Conservation (phyloP, 2,888 invertebrate species). For the Lepidochitona cinerea region DNA sequence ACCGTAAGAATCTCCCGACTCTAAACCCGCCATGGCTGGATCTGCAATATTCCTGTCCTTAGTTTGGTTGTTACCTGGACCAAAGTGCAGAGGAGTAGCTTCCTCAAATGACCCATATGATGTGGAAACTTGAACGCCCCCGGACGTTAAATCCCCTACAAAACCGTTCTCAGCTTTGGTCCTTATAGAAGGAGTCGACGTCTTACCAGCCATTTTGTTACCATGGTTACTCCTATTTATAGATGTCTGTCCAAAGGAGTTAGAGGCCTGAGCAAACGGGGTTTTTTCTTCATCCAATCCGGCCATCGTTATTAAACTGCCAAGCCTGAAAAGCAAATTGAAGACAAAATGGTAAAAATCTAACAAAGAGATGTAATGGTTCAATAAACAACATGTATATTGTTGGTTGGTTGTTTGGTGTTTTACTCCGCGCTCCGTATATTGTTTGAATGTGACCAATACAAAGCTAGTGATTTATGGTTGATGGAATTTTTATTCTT, state of each 20-base stretch:
- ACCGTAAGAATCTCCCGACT: constrained; percentile 30
- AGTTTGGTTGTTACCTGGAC: not conserved
- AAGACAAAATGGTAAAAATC: too few relatives aligned
- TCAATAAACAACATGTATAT: too few relatives aligned
- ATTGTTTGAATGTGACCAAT: too few relatives aligned
- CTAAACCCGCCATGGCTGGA: constrained; percentile 36
- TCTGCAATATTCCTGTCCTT: constrained; percentile 15
- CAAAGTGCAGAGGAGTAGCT: not conserved
- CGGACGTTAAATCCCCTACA: not conserved
- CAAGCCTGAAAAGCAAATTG: constrained; percentile 61
- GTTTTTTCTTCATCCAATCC: constrained; percentile 51
- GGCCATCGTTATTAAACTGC: constrained; percentile 65
- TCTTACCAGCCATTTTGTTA: not conserved
- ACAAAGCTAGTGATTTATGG: too few relatives aligned
- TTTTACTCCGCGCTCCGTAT: too few relatives aligned
- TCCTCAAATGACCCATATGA: constrained; percentile 5
- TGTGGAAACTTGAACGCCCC: not conserved
- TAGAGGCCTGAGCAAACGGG: constrained; percentile 17
- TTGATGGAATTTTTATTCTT: too few relatives aligned
- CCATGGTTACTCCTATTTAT: not conserved
- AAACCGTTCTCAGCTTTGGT: not conserved
- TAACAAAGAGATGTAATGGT: too few relatives aligned
- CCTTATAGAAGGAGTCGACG: not conserved
- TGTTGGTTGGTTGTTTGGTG: too few relatives aligned
- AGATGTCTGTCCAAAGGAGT: not conserved